phyloP scores from a whole-genome alignment of 2,797 vertebrate genomes.

The Gymnodraco acuticeps region DNA sequence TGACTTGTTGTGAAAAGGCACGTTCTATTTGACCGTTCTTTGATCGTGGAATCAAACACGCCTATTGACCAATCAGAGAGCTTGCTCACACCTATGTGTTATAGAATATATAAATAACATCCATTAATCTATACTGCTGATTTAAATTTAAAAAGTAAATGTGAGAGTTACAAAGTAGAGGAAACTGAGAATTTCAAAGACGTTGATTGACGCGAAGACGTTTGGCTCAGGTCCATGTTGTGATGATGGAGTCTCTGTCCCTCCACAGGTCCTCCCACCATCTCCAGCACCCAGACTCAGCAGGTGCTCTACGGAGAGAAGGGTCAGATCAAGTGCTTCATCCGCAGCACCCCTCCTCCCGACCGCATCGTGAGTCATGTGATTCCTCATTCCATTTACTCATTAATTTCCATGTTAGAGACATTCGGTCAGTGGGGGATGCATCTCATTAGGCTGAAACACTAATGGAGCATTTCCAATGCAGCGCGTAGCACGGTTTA shows the following conservation, averaged over 20 bases:
- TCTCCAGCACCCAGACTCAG: slow-evolving; percentile 95
- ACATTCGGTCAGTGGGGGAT: background rate
- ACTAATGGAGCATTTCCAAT: background rate
- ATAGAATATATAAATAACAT: slow-evolving; percentile 17
- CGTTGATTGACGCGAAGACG: background rate
- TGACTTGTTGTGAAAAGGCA: too few species aligned
- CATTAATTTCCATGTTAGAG: background rate
- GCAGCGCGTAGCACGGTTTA: too few species aligned
- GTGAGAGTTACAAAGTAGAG: background rate
- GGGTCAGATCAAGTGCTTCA: slow-evolving; percentile 95
- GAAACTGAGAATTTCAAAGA: background rate
- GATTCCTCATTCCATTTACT: background rate
- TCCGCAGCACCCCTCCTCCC: slow-evolving; percentile 92
- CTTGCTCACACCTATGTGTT: too few species aligned
- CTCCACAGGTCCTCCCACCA: slow-evolving; percentile 90
- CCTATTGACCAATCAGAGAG: too few species aligned
- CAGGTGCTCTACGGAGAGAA: slow-evolving; percentile 93
- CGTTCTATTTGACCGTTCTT: too few species aligned
- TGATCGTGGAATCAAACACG: too few species aligned
- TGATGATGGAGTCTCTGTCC: slow-evolving; percentile 24
- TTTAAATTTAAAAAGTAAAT: slow-evolving; percentile 1
- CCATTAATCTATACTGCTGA: slow-evolving; percentile 4
- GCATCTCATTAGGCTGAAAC: background rate
- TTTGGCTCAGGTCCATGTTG: slow-evolving; percentile 17
- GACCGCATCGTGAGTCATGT: slow-evolving; percentile 91